Percentiles rank a stretch among this genome's conserved stretches.
Conservation (phyloP, 2,113 vertebrate genomes). For the Daubentonia madagascariensis region DNA sequence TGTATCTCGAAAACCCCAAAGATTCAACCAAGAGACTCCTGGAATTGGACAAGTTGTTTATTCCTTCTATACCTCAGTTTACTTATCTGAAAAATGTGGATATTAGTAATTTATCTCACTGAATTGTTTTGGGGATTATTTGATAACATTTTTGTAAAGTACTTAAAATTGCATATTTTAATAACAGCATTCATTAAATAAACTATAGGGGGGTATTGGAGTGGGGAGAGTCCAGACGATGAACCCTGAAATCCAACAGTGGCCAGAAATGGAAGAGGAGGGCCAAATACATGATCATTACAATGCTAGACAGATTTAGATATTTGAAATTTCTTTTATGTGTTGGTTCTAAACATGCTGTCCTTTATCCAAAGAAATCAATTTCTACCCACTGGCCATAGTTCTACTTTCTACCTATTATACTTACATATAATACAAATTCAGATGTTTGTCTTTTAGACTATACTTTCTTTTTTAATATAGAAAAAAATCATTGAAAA, state of each 20-base stretch:
- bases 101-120: background rate
- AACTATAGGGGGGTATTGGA: background rate
- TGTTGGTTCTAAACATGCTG: background rate
- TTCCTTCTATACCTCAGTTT: background rate
- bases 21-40: too few species aligned
- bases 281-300: background rate
- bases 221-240: background rate
- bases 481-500: background rate
- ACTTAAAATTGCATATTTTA: background rate
- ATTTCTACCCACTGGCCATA: background rate
- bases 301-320: background rate
- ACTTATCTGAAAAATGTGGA: background rate
- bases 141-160: background rate
- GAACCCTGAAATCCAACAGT: background rate
- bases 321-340: background rate
- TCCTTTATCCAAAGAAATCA: background rate
- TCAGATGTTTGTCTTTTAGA: background rate
- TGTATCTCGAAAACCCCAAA: too few species aligned
- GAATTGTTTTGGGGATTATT: background rate
- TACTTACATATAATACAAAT: background rate
- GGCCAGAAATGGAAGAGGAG: background rate
- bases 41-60: background rate
- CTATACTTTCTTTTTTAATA: background rate
- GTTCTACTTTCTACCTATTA: background rate
- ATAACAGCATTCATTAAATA: background rate